A percentile compares a stretch with the other conserved stretches of the same genome.
phyloP scores from a whole-genome alignment of 2,797 vertebrate species.

The Danio tinwini region DNA sequence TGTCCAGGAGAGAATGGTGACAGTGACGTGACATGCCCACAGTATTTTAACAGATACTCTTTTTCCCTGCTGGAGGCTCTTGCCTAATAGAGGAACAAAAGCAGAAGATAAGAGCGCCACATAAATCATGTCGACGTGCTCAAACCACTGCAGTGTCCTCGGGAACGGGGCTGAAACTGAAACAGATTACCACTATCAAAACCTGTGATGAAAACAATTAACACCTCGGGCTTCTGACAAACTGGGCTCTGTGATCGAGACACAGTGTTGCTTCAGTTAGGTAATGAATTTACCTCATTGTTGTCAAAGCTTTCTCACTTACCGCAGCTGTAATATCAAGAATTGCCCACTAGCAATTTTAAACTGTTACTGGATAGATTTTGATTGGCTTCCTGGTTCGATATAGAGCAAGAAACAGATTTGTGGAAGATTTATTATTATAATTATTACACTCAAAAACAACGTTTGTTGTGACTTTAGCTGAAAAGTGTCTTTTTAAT shows the following conservation, averaged over 20 bases:
- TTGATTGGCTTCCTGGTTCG: conserved; percentile 3
- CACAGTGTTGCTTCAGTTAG: background rate
- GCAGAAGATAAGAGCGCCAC: conserved; percentile 44
- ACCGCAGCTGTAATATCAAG: conserved; percentile 8
- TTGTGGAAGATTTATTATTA: background rate
- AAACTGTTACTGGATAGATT: conserved; percentile 32
- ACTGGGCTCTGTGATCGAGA: conserved; percentile 13
- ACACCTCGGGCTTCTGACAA: conserved; percentile 46
- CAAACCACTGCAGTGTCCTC: conserved; percentile 41
- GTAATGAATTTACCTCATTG: conserved; percentile 53
- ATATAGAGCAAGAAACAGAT: background rate
- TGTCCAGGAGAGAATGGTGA: conserved; percentile 42
- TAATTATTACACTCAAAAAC: no score
- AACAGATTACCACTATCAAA: conserved; percentile 53
- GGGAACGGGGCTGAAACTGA: conserved; percentile 41
- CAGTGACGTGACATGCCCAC: conserved; percentile 38
- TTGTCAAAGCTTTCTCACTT: conserved; percentile 21
- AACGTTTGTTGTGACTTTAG: no score
- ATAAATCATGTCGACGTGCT: conserved; percentile 49
- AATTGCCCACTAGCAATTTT: conserved; percentile 29
- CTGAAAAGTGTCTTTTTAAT: no score
- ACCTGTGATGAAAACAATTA: conserved; percentile 50
- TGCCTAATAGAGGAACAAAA: conserved; percentile 53
- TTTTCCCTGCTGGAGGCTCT: conserved; percentile 38
- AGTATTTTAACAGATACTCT: conserved; percentile 40